Percentiles rank a stretch among this genome's conserved stretches.
Conservation (phyloP, 2,797 vertebrate genomes). For the Esox masquinongy region DNA sequence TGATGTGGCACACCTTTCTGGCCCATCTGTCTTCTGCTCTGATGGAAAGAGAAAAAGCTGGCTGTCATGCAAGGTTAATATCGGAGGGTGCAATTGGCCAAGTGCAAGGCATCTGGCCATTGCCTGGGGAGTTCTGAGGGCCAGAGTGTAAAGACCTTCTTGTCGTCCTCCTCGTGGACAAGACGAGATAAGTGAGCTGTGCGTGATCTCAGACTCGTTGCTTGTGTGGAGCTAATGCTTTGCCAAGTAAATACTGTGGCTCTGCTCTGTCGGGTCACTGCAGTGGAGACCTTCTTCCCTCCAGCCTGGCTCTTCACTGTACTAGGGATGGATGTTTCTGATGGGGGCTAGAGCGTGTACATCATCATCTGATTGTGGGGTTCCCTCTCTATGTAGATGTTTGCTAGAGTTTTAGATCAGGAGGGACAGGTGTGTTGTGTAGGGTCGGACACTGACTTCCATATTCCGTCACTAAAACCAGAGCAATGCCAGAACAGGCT, state of each 20-base stretch:
- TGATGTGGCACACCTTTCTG: slow-evolving; percentile 24
- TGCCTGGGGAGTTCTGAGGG: not conserved
- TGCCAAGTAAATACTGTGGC: slow-evolving; percentile 1
- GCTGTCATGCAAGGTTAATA: slow-evolving; percentile 23
- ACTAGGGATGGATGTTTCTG: not conserved
- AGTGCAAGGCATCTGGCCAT: slow-evolving; percentile 32
- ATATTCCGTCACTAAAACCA: not conserved
- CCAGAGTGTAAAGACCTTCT: slow-evolving; percentile 15
- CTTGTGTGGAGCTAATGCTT: not conserved
- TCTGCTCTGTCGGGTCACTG: not conserved
- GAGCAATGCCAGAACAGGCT: not conserved
- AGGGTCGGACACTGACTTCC: not conserved
- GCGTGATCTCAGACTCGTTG: not conserved
- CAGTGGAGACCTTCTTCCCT: not conserved
- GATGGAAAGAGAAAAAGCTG: slow-evolving; percentile 16
- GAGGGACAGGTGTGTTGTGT: not conserved
- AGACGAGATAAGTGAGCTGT: not conserved
- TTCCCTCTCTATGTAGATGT: too few relatives aligned
- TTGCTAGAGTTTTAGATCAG: too few relatives aligned
- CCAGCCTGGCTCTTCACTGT: not conserved
- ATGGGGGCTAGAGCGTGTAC: not conserved
- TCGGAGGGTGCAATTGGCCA: slow-evolving; percentile 30
- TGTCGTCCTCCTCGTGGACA: slow-evolving; percentile 1
- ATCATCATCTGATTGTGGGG: too few relatives aligned
- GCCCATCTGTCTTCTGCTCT: slow-evolving; percentile 28